Base-by-base conservation (phyloP, 2,113 vertebrate species). In the Panurus biarmicus region DNA sequence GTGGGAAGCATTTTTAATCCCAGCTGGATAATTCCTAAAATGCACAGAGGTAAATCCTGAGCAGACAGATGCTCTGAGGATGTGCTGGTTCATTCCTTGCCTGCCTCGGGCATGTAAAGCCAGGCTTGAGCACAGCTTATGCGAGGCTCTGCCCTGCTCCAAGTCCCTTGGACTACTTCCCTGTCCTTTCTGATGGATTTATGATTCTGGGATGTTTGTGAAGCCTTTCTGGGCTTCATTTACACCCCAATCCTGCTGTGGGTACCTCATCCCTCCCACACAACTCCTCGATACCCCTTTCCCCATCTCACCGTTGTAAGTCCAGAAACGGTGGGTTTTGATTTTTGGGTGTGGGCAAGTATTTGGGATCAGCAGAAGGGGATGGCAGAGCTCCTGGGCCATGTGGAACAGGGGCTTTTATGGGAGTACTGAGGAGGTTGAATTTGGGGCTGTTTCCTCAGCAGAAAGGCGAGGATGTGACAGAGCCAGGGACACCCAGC, bases 11-110 rank as follows among this genome's bases (percentile, higher is more conserved):
- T 70, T 83, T 94, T 90, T 81, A 77, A 77, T 94, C 79, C 51
- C 73, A 85, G 24, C 86, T 80, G 76, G 73, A 44, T 80, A 50
- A 61, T 90, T 93, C 94, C 92, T 96, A 58, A 96, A 84, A 74
- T 48, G 79, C 88, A 74, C 36, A 57, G 83, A 90, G 79, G 93
- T 74, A 62, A 86, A 94, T 60, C 26, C 80, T 47, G 24, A 48
- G 60, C 71, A 72, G 62, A 20, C 5, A 7, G 48, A 57, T 47
- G 58, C 53, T 29, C 14, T 33, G 35, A 15, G 53, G 11, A 20
- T 12, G 3, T 25, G 66, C 62, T 73, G n/a, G 6, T 35, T 9
- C 1, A 0, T 61, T 83, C 20, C 58, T 76, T 26, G 31, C 24
- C 29, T 22, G 50, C 50, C 61, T 31, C 4, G 22, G 74, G 19